Evolutionary conservation across 1,140 invertebrate species (phyloP).

Genomic region (Polypedilum vanderplanki): DNA sequence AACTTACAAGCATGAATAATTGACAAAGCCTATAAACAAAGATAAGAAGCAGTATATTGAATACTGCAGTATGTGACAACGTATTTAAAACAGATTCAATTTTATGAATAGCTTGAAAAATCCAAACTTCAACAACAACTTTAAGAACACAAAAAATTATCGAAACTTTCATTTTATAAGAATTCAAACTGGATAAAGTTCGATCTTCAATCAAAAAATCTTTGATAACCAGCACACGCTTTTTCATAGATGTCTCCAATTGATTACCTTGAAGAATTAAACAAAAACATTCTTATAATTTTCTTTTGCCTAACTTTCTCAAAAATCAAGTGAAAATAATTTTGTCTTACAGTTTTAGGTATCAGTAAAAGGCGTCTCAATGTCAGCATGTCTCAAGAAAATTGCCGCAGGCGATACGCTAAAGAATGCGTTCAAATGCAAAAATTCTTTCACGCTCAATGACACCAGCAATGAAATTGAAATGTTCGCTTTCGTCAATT

Average conservation of each 20-base stretch:
- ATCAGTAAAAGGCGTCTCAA: conserved; percentile 89
- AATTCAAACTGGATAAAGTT: conserved; percentile 91
- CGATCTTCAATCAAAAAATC: no score
- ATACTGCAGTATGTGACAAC: conserved; percentile 97
- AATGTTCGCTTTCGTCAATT: background rate
- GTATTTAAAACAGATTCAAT: conserved; percentile 98
- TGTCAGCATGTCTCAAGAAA: conserved; percentile 88
- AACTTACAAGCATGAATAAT: no score
- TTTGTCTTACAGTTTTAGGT: conserved; percentile 81
- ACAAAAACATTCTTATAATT: conserved; percentile 98
- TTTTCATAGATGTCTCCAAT: conserved; percentile 96
- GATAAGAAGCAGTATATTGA: conserved; percentile 98
- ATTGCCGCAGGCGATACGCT: conserved; percentile 94
- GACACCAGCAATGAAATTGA: conserved; percentile 83
- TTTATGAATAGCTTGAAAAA: conserved; percentile 97
- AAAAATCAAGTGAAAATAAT: background rate
- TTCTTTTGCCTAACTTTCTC: conserved; percentile 65
- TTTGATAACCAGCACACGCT: conserved; percentile 91
- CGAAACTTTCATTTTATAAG: conserved; percentile 76
- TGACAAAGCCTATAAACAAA: no score
- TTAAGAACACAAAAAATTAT: conserved; percentile 89
- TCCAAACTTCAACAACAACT: conserved; percentile 88
- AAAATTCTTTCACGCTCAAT: conserved; percentile 87
- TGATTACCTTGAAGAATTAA: conserved; percentile 99
- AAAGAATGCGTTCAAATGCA: conserved; percentile 95